Evolutionary conservation across 2,888 invertebrate species (phyloP), one percentile per base, ranked within the genome.

Genomic region (Dioctria linearis): DNA sequence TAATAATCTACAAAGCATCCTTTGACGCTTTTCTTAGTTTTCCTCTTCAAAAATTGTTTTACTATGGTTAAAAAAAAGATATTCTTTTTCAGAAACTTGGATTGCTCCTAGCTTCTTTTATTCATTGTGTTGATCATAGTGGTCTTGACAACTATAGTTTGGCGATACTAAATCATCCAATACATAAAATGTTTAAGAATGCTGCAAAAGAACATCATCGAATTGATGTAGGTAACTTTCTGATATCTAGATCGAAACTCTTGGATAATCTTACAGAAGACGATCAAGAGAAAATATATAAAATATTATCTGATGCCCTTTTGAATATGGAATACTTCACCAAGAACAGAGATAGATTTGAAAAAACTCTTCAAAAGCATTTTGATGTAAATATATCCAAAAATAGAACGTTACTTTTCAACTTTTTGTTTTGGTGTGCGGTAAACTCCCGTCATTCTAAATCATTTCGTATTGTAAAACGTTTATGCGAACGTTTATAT

Each of bases 401-500:
- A 42, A 43, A 63, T 43, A 78, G 59, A 4, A 25, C 3, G 5
- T 46, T 25, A 40, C 25, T 42, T 11, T 39, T 46, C n/a, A 6
- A 39, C 11, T 61, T 49, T 43, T 54, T 82, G 59, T 69, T 82
- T 25, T 13, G 80, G 42, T 71, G 83, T 5, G 57, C 76, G 3
- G 80, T 79, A 0, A 66, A 73, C n/a, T 73, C 54, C 6, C 80
- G 83, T 6, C 80, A 80, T 46, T 75, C 81, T 51, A 83, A 82
- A n/a, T 54, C 79, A 4, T 83, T 82, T 51, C 78, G 59, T 51
- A 66, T 81, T 46, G 81, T 80, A 4, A 83, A 81, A 54, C 8
- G 66, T 39, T 71, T 83, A 13, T 75, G 80, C 13, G 82, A 83
- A 13, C 42, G 80, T n/a, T 79, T 82, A 25, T 82, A 83, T 63